Base-by-base conservation (phyloP, 2,797 vertebrate genomes). In the Myotis vivesi region DNA sequence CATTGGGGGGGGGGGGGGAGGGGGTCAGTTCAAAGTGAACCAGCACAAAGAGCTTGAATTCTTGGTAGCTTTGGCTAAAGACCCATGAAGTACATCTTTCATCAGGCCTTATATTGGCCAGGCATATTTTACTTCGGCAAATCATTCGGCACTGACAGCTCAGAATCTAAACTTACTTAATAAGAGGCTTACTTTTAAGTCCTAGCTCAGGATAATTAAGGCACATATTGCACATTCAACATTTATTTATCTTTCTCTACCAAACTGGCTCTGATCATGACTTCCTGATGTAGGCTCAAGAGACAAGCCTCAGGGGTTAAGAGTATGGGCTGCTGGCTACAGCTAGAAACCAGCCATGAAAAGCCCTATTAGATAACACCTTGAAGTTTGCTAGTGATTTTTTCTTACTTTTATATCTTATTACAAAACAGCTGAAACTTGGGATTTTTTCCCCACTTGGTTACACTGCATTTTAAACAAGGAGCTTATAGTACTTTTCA, bases 131-230 rank as follows among this genome's bases (percentile, higher is more conserved):
- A 72, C 41, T 73, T 91, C 68, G 41, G 51, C 36, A 66, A 94
- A 91, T 89, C 57, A 33, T 53, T 38, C 81, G 49, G 49, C 41
- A 89, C 30, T 81, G 25, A 81, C 44, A 88, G 46, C 49, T 89
- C 33, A n/a, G 25, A 90, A 19, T 46, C 44, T 90, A 87, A 90
- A 80, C 59, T 87, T 83, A 75, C 64, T 86, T 84, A 82, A 10
- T 69, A 85, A 66, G 17, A 89, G 25, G 22, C 5, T 69, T 87
- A 90, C 81, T 90, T 91, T 95, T 44, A 89, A 62, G 57, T 49
- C 41, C 38, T 91, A 81, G 59, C 38, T 94, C 86, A 95, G 17
- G 38, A 85, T 95, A 92, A 89, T 83, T 92, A 89, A 91, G 75
- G 15, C 53, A 89, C 51, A 89, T 33, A 71, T 44, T 87, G 36